Conservation (phyloP, 2,888 invertebrate genomes). For the Phaonia tiefii region DNA sequence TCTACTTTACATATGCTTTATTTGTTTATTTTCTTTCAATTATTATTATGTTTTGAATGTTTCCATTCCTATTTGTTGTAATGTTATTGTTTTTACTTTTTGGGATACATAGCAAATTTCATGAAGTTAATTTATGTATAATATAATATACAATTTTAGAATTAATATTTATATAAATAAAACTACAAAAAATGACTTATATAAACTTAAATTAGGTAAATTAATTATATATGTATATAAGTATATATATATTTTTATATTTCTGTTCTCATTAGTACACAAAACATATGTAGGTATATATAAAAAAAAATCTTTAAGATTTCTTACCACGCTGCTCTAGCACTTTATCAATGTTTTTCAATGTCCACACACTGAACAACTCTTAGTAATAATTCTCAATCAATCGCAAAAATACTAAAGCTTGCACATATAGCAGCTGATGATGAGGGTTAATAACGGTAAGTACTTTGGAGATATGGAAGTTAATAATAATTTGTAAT, state of each 20-base stretch:
- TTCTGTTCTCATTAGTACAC: constrained; percentile 14
- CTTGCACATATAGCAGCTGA: too few relatives aligned
- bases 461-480: constrained; percentile 27
- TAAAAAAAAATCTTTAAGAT: constrained; percentile 28
- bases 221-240: constrained; percentile 11
- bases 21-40: constrained; percentile 6
- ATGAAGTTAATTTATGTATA: constrained; percentile 15
- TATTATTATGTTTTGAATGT: constrained; percentile 3
- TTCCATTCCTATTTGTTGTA: too few relatives aligned
- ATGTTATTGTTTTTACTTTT: too few relatives aligned
- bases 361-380: too few relatives aligned
- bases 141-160: constrained; percentile 20
- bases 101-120: constrained; percentile 15
- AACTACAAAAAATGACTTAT: constrained; percentile 40
- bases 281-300: too few relatives aligned
- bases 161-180: constrained; percentile 26
- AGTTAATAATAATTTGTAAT: background rate
- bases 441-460: background rate
- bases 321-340: constrained; percentile 1
- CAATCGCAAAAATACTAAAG: constrained; percentile 2
- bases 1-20: constrained; percentile 37
- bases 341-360: too few relatives aligned
- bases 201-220: background rate
- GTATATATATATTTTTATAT: background rate
- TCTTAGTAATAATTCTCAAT: constrained; percentile 19